phyloP scores from a whole-genome alignment of 2,113 vertebrate species.

The Bagarius yarrelli region DNA sequence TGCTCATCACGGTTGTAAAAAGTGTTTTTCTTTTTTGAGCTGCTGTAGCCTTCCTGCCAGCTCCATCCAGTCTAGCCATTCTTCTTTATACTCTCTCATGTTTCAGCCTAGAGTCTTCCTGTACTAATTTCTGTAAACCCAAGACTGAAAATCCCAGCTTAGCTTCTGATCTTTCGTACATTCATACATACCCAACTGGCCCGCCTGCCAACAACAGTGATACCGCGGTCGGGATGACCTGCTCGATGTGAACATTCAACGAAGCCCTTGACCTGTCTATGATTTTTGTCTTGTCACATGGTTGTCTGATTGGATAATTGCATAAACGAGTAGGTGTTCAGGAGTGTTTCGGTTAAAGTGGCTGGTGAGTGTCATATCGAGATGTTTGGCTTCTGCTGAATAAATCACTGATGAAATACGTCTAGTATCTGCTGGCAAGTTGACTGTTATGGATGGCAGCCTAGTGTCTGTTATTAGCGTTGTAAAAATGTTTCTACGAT shows the following conservation, averaged over 20 bases:
- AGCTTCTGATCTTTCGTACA: background rate
- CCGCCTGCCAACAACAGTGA: background rate
- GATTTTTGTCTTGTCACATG: background rate
- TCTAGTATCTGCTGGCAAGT: background rate
- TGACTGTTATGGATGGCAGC: background rate
- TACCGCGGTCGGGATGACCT: background rate
- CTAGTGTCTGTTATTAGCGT: background rate
- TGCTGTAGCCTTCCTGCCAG: background rate
- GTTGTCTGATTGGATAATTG: background rate
- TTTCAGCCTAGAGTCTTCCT: background rate
- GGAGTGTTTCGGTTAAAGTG: background rate
- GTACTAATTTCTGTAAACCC: background rate
- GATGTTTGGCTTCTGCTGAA: conserved; percentile 7
- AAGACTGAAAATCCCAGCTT: background rate
- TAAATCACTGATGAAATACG: background rate
- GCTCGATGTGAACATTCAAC: background rate
- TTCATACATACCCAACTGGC: no score
- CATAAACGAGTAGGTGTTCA: background rate
- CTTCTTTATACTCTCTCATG: background rate
- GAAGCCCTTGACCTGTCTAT: background rate
- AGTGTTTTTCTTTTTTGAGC: background rate
- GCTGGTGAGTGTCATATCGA: conserved; percentile 1
- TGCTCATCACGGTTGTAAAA: background rate
- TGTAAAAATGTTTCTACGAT: background rate
- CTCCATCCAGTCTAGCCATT: background rate